These are phyloP conservation scores for Crotalus horridus DNA, from an alignment of 2,113 vertebrate species.

Conservation along the genomic window DNA sequence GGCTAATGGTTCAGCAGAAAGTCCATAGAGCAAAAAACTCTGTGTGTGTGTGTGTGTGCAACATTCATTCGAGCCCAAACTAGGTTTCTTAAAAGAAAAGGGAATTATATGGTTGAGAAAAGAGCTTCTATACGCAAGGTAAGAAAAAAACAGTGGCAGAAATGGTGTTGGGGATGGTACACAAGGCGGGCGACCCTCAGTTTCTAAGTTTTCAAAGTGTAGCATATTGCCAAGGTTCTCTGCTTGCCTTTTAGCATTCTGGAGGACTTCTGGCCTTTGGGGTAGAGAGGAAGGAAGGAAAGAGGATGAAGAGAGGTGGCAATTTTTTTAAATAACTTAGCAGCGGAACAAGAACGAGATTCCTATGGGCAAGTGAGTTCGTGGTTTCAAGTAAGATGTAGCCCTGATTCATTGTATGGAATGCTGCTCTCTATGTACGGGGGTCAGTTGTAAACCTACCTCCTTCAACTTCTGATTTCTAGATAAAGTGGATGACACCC, in stretches of 20 bases:
- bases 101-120: neutral
- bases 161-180: neutral
- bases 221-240: neutral
- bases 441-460: neutral
- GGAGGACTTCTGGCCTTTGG: neutral
- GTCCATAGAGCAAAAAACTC: neutral
- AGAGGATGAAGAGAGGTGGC: neutral
- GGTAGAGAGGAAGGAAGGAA: neutral
- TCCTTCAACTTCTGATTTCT: neutral
- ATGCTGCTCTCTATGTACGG: neutral
- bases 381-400: neutral
- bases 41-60: neutral
- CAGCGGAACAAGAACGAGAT: neutral
- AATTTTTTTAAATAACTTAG: neutral
- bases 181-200: neutral
- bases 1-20: neutral
- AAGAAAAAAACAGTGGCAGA: neutral
- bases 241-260: no score
- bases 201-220: neutral
- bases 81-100: neutral
- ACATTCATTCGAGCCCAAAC: neutral
- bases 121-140: neutral
- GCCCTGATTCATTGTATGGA: neutral
- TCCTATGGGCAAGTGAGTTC: neutral
- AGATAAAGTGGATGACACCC: neutral